Evolutionary conservation across 2,888 invertebrate species (phyloP).

Genomic region (Tanypteryx hageni): DNA sequence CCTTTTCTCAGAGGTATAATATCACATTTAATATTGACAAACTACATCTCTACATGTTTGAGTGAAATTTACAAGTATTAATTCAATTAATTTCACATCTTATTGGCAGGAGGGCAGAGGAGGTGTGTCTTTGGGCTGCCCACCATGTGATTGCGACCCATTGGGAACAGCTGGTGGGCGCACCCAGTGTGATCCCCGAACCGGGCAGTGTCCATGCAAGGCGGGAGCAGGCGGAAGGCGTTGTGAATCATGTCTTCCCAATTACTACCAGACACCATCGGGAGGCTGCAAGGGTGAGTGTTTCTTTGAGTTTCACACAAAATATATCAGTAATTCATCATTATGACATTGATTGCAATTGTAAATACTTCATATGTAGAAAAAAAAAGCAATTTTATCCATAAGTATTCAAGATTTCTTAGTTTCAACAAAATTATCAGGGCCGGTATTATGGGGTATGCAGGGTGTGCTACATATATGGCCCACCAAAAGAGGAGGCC

Average conservation of each 20-base stretch:
- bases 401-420: no score
- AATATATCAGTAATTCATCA: no score
- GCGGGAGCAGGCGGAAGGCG: constrained; percentile 86
- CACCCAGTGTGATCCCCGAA: constrained; percentile 83
- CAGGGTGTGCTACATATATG: no score
- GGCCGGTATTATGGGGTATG: no score
- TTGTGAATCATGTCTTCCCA: constrained; percentile 85
- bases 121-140: constrained; percentile 88
- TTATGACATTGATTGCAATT: no score
- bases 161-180: constrained; percentile 80
- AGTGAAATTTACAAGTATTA: neutral
- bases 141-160: constrained; percentile 86
- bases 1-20: no score
- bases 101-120: constrained; percentile 80
- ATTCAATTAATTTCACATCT: constrained; percentile 43
- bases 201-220: constrained; percentile 89
- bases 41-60: no score
- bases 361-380: no score
- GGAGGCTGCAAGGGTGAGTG: constrained; percentile 84
- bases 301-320: neutral
- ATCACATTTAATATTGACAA: no score
- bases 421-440: no score
- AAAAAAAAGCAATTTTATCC: no score
- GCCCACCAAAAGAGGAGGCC: no score
- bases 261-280: constrained; percentile 83